Base-by-base conservation (phyloP, 1,140 invertebrate species). In the Cydia strobilella region DNA sequence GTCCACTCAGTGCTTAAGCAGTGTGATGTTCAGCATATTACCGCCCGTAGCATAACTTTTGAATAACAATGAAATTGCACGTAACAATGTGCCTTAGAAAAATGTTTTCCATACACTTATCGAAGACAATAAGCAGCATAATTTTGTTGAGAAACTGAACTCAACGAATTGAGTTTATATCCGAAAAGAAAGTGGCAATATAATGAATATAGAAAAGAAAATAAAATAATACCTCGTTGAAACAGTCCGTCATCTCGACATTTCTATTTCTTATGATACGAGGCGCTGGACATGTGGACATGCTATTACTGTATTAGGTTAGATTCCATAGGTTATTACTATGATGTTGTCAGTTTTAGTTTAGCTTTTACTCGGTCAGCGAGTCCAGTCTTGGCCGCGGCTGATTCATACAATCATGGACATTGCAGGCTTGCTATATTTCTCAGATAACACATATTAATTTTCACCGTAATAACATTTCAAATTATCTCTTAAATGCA, bases 161-260 rank as follows among this genome's bases (percentile, higher is more conserved):
- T 42, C 65, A 69, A 39, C 31, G 65, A 69, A 69, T 69, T 69
- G 65, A 69, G 65, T 69, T 69, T 42, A 69, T 69, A 69, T 42
- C 65, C 35, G 65, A 69, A 75, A 75, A 42, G 76, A 77, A 77
- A 77, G 76, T 75, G 76, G 62, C 66, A 66, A 20, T 15, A 54
- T 75, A 75, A 77, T 77, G 74, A 77, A 77, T 76, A 76, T 75
- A 69, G 65, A 35, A 69, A 42, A 42, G n/a, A 69, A 69, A 69
- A 69, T 69, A 69, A 69, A 69, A 69, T 69, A 69, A 69, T 69
- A 39, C 65, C 65, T 35, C 65, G 27, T 69, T 35, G 65, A 42
- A 69, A 69, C 31, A 69, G 65, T 35, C 27, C 35, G 65, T 69
- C 65, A 69, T 69, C 65, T 69, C 42, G 65, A 69, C 65, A 69